Evolutionary conservation across 2,888 invertebrate species (phyloP), one percentile per base, ranked within the genome.

Genomic region (Choreutis nemorana): DNA sequence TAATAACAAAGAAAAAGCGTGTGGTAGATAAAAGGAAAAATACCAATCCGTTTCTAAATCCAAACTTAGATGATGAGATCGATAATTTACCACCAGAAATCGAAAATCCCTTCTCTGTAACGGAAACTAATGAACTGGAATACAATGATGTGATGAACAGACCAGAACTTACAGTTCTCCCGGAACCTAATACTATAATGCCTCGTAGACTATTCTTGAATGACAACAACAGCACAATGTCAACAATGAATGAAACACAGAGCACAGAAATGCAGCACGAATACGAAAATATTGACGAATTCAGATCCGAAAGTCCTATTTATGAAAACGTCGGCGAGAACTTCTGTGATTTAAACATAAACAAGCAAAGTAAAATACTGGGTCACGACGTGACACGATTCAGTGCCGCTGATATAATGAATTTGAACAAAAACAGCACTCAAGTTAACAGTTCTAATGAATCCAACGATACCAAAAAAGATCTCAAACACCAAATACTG

Each of bases 361-460:
- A 78, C 34, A 80, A 80, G 36, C 79, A 77, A 47, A 79, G 79
- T 32, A 75, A 79, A 48, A 58, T 80, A n/a, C 41, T 80, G 15
- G 80, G 80, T 0, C 60, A 52, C 34, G 77, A 80, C 29, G 79
- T 80, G 0, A 73, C 78, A 2, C 64, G 65, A 3, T 78, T 79
- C 35, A 72, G 62, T 39, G 63, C 68, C 5, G 32, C 56, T 14
- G 78, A 79, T 30, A 80, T 79, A 2, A 60, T 78, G 50, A 77
- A 77, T 36, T 35, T 75, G n/a, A 75, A 75, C 26, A 75, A 53
- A 48, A 53, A 49, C 4, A 43, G 39, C 3, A 43, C 39, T 4
- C 48, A 50, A 33, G 43, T 38, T 5, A 62, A 68, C 23, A 48
- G 41, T 20, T 67, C 73, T 0, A 68, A 56, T 10, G 70, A 71